A percentile compares a stretch with the other conserved stretches of the same genome.
These are phyloP conservation scores for Patella caerulea DNA, from an alignment of 2,888 invertebrate genomes.

Conservation along the genomic window DNA sequence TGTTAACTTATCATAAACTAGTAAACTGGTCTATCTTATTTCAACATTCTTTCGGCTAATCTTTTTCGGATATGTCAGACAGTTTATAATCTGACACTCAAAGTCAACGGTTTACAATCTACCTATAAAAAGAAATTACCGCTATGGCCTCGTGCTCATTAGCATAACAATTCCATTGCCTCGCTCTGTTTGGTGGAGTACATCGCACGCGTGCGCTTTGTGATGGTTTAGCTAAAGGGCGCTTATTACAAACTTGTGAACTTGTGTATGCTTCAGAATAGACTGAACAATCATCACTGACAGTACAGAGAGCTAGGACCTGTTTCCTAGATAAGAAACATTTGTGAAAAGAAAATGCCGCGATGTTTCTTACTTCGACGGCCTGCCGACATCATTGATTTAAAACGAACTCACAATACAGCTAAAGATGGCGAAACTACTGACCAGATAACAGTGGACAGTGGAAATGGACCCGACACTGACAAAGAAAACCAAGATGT, in stretches of 20 bases:
- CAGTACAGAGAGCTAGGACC: no score
- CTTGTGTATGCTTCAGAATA: no score
- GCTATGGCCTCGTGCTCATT: slow-evolving; percentile 18
- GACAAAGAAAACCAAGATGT: no score
- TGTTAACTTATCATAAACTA: no score
- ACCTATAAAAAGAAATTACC: neutral
- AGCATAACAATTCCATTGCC: slow-evolving; percentile 25
- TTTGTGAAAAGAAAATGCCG: neutral
- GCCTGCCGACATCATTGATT: neutral
- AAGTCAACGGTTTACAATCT: neutral
- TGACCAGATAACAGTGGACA: no score
- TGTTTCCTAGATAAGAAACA: no score
- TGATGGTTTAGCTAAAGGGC: slow-evolving; percentile 18
- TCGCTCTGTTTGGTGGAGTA: slow-evolving; percentile 20
- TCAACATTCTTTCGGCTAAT: no score
- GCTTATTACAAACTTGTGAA: slow-evolving; percentile 23
- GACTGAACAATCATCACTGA: no score
- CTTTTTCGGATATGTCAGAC: no score
- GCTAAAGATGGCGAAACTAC: neutral
- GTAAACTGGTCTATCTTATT: no score
- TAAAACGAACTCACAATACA: neutral
- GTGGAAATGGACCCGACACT: no score
- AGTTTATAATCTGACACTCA: neutral
- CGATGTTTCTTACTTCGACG: neutral
- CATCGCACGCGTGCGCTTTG: slow-evolving; percentile 21